phyloP scores from a whole-genome alignment of 2,888 invertebrate genomes.

The Poecilobothrus nobilitatus region DNA sequence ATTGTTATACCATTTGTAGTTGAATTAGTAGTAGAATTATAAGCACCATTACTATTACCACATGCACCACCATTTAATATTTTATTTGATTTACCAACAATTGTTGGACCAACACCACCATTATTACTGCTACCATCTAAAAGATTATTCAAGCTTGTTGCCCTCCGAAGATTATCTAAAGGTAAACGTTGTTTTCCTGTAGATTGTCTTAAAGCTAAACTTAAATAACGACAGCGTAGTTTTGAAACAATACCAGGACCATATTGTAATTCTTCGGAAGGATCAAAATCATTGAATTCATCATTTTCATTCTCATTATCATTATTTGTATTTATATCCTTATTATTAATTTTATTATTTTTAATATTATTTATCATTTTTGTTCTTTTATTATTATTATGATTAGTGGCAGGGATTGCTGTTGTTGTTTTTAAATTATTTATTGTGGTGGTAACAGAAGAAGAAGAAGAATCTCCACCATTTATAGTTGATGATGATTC shows the following conservation, averaged over 20 bases:
- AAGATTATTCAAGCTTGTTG: conserved; percentile 76
- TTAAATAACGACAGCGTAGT: conserved; percentile 76
- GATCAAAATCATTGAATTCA: conserved; percentile 40
- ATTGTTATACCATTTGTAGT: conserved; percentile 9
- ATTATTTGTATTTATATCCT: conserved; percentile 17
- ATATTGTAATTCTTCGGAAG: conserved; percentile 74
- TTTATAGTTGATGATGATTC: conserved; percentile 14
- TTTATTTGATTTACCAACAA: conserved; percentile 30
- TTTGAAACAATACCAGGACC: conserved; percentile 88
- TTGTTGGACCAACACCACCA: conserved; percentile 22
- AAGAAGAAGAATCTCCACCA: conserved; percentile 15
- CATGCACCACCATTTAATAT: conserved; percentile 15
- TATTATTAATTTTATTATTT: conserved; percentile 18
- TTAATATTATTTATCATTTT: conserved; percentile 12
- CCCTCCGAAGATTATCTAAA: conserved; percentile 61
- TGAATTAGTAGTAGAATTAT: conserved; percentile 17
- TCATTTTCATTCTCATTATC: conserved; percentile 21
- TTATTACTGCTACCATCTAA: conserved; percentile 56
- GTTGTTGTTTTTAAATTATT: conserved; percentile 16
- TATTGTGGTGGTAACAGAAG: conserved; percentile 7
- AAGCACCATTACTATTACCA: conserved; percentile 9
- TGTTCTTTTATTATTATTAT: not conserved
- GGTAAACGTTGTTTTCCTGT: conserved; percentile 56
- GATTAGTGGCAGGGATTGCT: not conserved
- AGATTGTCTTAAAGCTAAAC: conserved; percentile 71